These are phyloP conservation scores for Zapus hudsonius DNA, from an alignment of 2,113 vertebrate genomes.

Conservation along the genomic window DNA sequence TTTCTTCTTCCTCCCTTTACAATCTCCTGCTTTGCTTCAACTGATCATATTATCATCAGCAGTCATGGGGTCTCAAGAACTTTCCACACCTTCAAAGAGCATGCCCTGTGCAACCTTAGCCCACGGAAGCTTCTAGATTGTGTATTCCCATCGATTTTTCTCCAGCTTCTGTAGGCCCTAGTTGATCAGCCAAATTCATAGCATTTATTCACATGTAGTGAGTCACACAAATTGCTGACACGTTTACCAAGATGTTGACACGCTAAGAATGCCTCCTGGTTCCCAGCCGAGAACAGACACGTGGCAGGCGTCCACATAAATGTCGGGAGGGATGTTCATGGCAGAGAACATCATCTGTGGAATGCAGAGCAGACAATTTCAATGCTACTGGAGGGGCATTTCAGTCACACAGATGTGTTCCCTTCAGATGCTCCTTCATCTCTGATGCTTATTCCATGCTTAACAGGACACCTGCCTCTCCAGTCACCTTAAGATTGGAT, in stretches of 20 bases:
- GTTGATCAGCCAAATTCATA: slow-evolving; percentile 10
- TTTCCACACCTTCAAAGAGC: not conserved
- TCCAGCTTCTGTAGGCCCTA: not conserved
- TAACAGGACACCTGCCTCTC: not conserved
- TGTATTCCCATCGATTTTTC: not conserved
- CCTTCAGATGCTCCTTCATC: not conserved
- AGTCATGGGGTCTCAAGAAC: not conserved
- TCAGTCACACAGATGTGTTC: not conserved
- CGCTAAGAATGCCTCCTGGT: slow-evolving; percentile 38
- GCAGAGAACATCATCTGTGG: not conserved
- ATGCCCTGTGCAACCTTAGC: not conserved
- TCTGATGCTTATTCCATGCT: fast-evolving
- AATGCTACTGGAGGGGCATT: slow-evolving; percentile 11
- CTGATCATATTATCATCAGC: not conserved
- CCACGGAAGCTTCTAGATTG: not conserved
- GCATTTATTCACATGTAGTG: slow-evolving; percentile 22
- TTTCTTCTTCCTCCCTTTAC: not conserved
- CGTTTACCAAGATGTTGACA: slow-evolving; percentile 63
- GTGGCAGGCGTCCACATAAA: not conserved
- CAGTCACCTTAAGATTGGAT: not conserved
- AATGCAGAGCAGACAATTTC: slow-evolving; percentile 4
- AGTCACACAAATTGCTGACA: slow-evolving; percentile 39
- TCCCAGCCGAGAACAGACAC: slow-evolving; percentile 11
- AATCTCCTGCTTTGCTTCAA: slow-evolving; percentile 9
- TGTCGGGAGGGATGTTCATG: not conserved